A percentile compares a stretch with the other conserved stretches of the same genome.
These are phyloP conservation scores for Bilobella aurantiaca DNA, from an alignment of 1,140 invertebrate species.

Conservation along the genomic window DNA sequence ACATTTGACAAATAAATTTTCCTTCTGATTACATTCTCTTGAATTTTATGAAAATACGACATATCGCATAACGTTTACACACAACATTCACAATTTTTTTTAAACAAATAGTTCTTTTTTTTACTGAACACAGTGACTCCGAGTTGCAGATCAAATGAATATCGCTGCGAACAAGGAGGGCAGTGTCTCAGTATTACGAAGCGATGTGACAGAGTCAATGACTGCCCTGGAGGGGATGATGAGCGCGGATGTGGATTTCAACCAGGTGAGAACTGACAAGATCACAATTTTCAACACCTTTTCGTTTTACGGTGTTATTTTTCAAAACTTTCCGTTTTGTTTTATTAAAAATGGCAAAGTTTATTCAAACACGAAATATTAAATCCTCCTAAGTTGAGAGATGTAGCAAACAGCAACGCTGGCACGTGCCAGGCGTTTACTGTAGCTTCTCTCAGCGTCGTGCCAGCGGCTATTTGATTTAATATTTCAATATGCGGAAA, in stretches of 20 bases:
- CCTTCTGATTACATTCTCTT: no score
- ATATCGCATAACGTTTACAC: not conserved
- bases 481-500: no score
- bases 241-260: constrained; percentile 33
- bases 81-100: not conserved
- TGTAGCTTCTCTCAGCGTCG: no score
- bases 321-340: no score
- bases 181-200: not conserved
- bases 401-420: no score
- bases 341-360: no score
- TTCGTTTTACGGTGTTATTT: no score
- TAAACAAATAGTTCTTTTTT: not conserved
- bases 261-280: constrained; percentile 13
- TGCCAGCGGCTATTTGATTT: no score
- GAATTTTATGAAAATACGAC: not conserved
- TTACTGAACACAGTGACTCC: constrained; percentile 4
- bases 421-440: no score
- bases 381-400: no score
- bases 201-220: constrained; percentile 8
- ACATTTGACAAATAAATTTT: not conserved
- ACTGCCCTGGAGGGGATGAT: constrained; percentile 25
- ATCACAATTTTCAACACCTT: not conserved
- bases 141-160: not conserved
- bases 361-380: no score
- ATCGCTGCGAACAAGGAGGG: not conserved